Conservation (phyloP, 2,113 vertebrate species). For the Atherinomorus stipes region DNA sequence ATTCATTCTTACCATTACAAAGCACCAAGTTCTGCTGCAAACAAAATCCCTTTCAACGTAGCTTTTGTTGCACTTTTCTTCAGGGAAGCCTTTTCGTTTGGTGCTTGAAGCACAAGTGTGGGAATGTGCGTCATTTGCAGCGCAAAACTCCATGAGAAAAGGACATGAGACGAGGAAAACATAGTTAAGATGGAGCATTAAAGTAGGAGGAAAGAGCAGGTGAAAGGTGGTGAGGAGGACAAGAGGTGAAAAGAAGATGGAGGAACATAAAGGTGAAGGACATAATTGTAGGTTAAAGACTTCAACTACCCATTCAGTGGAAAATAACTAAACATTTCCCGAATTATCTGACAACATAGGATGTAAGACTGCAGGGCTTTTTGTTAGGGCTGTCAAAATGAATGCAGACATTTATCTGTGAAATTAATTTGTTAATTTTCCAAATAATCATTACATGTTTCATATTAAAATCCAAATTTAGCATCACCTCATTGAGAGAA, state of each 20-base stretch:
- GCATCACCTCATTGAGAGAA: too few species aligned
- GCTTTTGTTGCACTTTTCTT: slow-evolving; percentile 33
- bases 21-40: neutral
- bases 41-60: neutral
- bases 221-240: neutral
- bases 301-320: neutral
- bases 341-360: too few species aligned
- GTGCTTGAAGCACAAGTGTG: slow-evolving; percentile 48
- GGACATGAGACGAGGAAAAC: neutral
- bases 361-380: too few species aligned
- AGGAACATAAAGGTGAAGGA: neutral
- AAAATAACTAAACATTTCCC: slow-evolving; percentile 2
- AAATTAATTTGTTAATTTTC: too few species aligned
- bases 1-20: neutral
- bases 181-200: neutral
- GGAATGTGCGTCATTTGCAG: slow-evolving; percentile 53
- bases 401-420: too few species aligned
- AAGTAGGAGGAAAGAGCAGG: neutral
- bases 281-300: neutral
- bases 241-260: neutral
- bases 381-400: too few species aligned
- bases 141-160: neutral
- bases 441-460: too few species aligned
- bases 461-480: too few species aligned
- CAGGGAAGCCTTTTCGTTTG: neutral